phyloP scores from a whole-genome alignment of 1,140 invertebrate genomes.

The Sycobia sp. region DNA sequence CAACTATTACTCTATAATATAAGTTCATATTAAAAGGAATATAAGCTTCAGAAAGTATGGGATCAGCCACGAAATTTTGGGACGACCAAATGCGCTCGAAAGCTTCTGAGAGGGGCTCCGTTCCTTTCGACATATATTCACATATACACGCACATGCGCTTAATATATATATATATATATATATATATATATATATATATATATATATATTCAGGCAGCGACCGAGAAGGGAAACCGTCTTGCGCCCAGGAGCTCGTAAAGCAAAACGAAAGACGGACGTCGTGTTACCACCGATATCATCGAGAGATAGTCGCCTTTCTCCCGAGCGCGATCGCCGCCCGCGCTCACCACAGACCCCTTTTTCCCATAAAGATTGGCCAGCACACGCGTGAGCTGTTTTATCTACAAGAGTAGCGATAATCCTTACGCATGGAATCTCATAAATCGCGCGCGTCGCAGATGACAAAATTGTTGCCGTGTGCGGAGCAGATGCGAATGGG shows the following conservation, averaged over 20 bases:
- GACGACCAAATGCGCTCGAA: too few relatives aligned
- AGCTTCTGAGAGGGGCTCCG: too few relatives aligned
- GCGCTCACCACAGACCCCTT: neutral
- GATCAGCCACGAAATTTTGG: too few relatives aligned
- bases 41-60: too few relatives aligned
- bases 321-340: neutral
- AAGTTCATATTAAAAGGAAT: too few relatives aligned
- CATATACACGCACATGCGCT: too few relatives aligned
- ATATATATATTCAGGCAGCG: too few relatives aligned
- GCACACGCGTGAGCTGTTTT: constrained; percentile 13
- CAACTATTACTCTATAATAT: too few relatives aligned
- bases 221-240: constrained; percentile 17
- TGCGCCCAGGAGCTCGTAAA: constrained; percentile 22
- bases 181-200: too few relatives aligned
- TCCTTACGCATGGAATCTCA: constrained; percentile 13
- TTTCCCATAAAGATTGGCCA: constrained; percentile 32
- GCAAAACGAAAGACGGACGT: constrained; percentile 22
- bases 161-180: too few relatives aligned
- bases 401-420: constrained; percentile 13
- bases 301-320: constrained; percentile 19
- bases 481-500: constrained; percentile 24
- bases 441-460: constrained; percentile 33
- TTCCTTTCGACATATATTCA: too few relatives aligned
- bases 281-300: constrained; percentile 18
- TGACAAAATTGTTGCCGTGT: constrained; percentile 14